A percentile compares a stretch with the other conserved stretches of the same genome.
Conservation (phyloP, 2,888 invertebrate genomes). For the Yponomeuta cagnagella region DNA sequence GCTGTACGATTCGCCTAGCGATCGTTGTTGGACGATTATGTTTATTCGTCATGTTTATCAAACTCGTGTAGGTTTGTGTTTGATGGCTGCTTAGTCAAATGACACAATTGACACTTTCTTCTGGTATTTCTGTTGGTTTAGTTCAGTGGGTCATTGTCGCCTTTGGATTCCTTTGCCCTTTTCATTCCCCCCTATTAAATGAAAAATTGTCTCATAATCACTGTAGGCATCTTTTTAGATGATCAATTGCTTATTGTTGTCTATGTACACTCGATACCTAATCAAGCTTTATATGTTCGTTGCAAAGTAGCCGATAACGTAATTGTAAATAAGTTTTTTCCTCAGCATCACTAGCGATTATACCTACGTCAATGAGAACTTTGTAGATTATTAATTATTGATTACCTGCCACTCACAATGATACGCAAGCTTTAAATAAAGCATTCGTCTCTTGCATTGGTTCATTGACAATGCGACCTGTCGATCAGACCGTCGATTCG, state of each 20-base stretch:
- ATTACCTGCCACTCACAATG: background rate
- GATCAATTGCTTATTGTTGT: no score
- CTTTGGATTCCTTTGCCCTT: background rate
- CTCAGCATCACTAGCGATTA: background rate
- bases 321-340: no score
- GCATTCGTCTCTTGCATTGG: background rate
- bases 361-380: background rate
- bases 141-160: background rate
- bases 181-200: background rate
- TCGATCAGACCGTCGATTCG: background rate
- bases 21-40: slow-evolving; percentile 3
- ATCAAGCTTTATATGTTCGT: no score
- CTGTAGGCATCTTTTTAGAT: no score
- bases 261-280: no score
- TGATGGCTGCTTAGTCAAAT: background rate
- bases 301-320: no score
- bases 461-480: background rate
- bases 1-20: background rate
- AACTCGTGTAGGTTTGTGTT: background rate
- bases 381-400: background rate
- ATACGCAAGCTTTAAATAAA: background rate
- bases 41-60: slow-evolving; percentile 4
- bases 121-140: background rate
- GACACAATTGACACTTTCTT: background rate
- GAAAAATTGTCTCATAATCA: no score